Conservation (phyloP, 2,888 invertebrate species). For the Dysmachus trigonus region DNA sequence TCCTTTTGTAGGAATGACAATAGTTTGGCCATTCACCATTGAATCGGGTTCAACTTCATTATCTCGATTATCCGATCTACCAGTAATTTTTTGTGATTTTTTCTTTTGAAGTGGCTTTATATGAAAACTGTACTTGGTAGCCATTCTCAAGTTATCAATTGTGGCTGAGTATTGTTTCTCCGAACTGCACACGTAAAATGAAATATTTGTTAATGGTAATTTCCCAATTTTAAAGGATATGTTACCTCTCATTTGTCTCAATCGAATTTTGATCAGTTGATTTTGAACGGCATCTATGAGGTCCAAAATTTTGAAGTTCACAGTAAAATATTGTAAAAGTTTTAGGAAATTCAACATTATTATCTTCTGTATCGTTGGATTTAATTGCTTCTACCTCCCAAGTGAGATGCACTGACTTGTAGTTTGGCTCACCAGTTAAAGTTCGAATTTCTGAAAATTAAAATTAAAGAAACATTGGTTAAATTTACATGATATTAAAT, state of each 20-base stretch:
- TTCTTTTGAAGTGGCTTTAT: slow-evolving; percentile 71
- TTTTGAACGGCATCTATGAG: slow-evolving; percentile 76
- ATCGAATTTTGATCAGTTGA: slow-evolving; percentile 57
- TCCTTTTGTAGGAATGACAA: slow-evolving; percentile 83
- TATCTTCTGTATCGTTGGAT: slow-evolving; percentile 50
- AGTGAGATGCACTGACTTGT: slow-evolving; percentile 64
- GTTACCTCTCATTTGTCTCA: slow-evolving; percentile 47
- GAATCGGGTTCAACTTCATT: slow-evolving; percentile 65
- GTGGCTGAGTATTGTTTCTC: slow-evolving; percentile 68
- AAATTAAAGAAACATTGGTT: background rate
- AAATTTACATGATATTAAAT: background rate
- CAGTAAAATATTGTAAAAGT: slow-evolving; percentile 80
- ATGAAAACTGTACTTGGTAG: slow-evolving; percentile 83
- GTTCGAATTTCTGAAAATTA: slow-evolving; percentile 61
- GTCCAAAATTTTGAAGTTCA: slow-evolving; percentile 82
- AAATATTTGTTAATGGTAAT: background rate
- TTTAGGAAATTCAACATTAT: slow-evolving; percentile 65
- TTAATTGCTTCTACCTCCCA: slow-evolving; percentile 64
- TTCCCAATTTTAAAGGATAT: background rate
- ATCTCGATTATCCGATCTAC: slow-evolving; percentile 63
- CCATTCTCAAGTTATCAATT: slow-evolving; percentile 79
- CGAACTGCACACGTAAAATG: slow-evolving; percentile 51
- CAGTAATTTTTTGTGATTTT: slow-evolving; percentile 64
- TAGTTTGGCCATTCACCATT: slow-evolving; percentile 71
- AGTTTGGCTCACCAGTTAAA: slow-evolving; percentile 64